These are phyloP conservation scores for Harpalus rubripes DNA, from an alignment of 2,888 invertebrate species.

Conservation along the genomic window DNA sequence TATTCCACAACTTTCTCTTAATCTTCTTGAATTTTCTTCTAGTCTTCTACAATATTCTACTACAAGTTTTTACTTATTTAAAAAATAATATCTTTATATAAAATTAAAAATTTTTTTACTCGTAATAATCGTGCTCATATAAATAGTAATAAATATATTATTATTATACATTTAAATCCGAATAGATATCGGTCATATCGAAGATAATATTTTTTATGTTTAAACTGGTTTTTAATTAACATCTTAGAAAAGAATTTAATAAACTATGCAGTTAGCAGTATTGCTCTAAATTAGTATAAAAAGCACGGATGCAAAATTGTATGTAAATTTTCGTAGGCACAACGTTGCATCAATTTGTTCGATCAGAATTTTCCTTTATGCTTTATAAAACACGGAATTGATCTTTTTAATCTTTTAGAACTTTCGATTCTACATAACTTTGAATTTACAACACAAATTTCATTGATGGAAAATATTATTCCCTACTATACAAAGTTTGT, in stretches of 20 bases:
- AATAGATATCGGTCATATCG: background rate
- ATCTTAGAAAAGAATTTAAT: background rate
- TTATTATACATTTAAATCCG: too few species aligned
- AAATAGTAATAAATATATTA: background rate
- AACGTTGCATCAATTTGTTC: background rate
- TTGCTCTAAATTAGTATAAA: background rate
- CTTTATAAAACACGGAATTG: background rate
- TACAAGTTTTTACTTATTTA: too few species aligned
- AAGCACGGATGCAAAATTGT: background rate
- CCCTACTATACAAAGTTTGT: too few species aligned
- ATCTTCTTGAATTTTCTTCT: too few species aligned
- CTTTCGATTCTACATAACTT: background rate
- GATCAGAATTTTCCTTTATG: background rate
- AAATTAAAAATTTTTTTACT: too few species aligned
- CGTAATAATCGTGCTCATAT: too few species aligned
- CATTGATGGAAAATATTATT: too few species aligned
- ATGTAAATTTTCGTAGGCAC: background rate
- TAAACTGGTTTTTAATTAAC: background rate
- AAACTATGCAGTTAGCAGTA: background rate
- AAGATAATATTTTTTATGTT: background rate
- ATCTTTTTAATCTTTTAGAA: background rate
- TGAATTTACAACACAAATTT: background rate
- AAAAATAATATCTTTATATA: too few species aligned
- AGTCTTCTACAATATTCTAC: too few species aligned
- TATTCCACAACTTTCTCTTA: too few species aligned